Evolutionary conservation across 2,888 invertebrate species (phyloP).

Genomic region (Spicauda simplicius): DNA sequence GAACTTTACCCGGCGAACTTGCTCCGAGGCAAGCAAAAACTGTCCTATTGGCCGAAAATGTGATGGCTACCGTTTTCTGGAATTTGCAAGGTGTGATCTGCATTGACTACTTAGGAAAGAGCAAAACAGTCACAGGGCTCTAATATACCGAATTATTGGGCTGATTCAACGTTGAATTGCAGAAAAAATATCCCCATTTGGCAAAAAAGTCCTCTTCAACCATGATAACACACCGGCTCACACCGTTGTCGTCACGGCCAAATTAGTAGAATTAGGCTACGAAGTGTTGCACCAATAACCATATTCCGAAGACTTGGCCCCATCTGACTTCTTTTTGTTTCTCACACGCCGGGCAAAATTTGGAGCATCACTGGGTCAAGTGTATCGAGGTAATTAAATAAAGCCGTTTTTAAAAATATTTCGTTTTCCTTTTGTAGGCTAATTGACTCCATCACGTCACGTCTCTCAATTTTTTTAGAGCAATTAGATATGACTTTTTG

Average conservation of each 20-base stretch:
- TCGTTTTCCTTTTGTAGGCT: no score
- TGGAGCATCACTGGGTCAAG: neutral
- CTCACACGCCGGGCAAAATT: neutral
- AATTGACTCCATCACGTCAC: no score
- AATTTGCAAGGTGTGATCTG: neutral
- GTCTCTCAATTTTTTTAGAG: no score
- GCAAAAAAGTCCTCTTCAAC: conserved; percentile 45
- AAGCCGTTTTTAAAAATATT: no score
- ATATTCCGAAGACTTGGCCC: conserved; percentile 41
- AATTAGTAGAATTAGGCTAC: conserved; percentile 42
- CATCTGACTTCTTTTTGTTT: neutral
- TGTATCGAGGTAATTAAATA: neutral
- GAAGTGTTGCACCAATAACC: conserved; percentile 42
- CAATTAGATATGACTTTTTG: no score
- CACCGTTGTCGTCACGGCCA: conserved; percentile 38
- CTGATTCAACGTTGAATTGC: no score
- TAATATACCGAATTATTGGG: no score
- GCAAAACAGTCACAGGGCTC: no score
- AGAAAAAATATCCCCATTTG: conserved; percentile 37
- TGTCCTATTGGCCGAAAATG: neutral
- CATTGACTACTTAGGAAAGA: neutral
- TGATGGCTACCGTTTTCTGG: conserved; percentile 7
- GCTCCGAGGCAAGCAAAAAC: neutral
- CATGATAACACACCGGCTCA: conserved; percentile 34
- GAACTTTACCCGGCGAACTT: neutral